Conservation (phyloP, 2,888 invertebrate genomes). For the Torymus texanus region DNA sequence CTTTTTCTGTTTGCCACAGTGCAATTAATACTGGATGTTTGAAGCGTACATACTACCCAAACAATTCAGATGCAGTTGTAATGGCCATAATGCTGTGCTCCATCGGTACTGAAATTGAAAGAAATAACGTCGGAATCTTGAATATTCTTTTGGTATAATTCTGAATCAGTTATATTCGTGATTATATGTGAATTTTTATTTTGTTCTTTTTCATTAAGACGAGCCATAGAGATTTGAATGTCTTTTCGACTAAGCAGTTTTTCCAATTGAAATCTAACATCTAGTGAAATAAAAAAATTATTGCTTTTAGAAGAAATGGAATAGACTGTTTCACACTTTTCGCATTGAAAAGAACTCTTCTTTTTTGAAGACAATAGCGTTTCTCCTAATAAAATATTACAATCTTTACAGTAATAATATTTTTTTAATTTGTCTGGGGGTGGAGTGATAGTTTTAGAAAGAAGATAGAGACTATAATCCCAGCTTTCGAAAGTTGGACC, state of each 20-base stretch:
- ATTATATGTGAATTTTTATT: neutral
- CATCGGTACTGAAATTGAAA: too few relatives aligned
- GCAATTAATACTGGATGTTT: slow-evolving; percentile 45
- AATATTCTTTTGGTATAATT: slow-evolving; percentile 41
- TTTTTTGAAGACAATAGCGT: neutral
- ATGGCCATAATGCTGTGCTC: slow-evolving; percentile 56
- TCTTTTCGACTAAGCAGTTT: slow-evolving; percentile 37
- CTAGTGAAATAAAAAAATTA: slow-evolving; percentile 46
- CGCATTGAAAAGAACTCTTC: neutral
- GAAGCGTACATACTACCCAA: slow-evolving; percentile 43
- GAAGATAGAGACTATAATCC: slow-evolving; percentile 46
- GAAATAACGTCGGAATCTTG: slow-evolving; percentile 36
- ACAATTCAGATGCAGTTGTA: slow-evolving; percentile 53
- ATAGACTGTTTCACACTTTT: slow-evolving; percentile 9
- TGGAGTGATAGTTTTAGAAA: slow-evolving; percentile 49
- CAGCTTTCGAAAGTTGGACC: slow-evolving; percentile 50
- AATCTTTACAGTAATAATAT: slow-evolving; percentile 28
- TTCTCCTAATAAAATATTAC: slow-evolving; percentile 4
- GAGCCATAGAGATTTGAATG: slow-evolving; percentile 36
- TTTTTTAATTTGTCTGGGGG: slow-evolving; percentile 46
- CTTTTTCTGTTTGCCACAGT: slow-evolving; percentile 50
- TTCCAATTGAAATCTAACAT: slow-evolving; percentile 53
- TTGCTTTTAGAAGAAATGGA: neutral
- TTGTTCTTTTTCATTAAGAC: slow-evolving; percentile 24
- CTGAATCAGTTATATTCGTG: slow-evolving; percentile 28